Conservation (phyloP, 2,797 vertebrate species). For the Muscicapa striata region DNA sequence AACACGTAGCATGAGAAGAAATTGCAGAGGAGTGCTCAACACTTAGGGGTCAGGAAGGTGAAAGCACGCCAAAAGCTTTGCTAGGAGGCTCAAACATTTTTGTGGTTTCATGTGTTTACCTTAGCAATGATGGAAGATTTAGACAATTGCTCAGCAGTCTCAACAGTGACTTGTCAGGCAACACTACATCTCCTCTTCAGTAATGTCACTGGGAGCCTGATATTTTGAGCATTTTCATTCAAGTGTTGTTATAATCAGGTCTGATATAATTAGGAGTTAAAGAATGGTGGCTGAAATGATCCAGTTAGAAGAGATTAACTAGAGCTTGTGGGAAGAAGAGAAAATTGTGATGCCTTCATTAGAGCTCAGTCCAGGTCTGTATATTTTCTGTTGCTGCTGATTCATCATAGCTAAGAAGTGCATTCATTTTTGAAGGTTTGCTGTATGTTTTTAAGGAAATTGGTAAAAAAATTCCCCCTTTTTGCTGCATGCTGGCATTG, state of each 20-base stretch:
- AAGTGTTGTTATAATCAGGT: not conserved
- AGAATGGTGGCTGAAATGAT: constrained; percentile 10
- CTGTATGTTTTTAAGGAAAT: not conserved
- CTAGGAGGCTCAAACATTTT: constrained; percentile 31
- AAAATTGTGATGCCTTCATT: not conserved
- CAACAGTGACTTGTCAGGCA: not conserved
- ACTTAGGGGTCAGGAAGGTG: constrained; percentile 51
- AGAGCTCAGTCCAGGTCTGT: not conserved
- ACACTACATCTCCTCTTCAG: not conserved
- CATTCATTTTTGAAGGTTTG: not conserved
- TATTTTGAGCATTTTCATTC: not conserved
- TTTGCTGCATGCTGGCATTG: accelerated
- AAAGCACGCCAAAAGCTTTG: not conserved
- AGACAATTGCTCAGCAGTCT: constrained; percentile 24
- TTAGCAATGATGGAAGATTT: constrained; percentile 54
- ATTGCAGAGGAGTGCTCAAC: not conserved
- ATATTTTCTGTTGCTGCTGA: not conserved
- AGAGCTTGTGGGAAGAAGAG: not conserved
- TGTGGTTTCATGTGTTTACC: constrained; percentile 59
- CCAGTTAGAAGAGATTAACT: not conserved
- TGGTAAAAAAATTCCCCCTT: not conserved
- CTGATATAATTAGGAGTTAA: not conserved
- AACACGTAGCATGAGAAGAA: not conserved
- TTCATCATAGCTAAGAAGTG: not conserved
- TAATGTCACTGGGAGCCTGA: not conserved